Percentiles rank a stretch among this genome's conserved stretches.
Conservation (phyloP, 1,140 invertebrate genomes). For the Tetragnatha versicolor region DNA sequence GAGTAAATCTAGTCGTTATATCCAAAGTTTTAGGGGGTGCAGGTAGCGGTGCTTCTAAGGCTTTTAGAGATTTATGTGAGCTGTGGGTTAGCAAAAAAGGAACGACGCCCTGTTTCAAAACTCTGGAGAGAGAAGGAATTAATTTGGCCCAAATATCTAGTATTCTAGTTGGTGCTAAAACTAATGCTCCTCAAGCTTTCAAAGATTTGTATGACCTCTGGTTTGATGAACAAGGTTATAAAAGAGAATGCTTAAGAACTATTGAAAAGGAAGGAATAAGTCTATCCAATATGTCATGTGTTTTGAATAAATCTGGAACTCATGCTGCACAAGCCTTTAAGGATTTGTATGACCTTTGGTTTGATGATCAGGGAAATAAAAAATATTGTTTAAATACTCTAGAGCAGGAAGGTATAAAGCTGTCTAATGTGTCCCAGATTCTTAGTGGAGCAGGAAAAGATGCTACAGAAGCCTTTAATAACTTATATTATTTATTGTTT, state of each 20-base stretch:
- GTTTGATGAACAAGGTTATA: constrained; percentile 14
- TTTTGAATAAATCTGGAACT: background rate
- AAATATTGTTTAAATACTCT: constrained; percentile 16
- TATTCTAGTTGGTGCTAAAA: constrained; percentile 13
- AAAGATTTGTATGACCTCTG: constrained; percentile 6
- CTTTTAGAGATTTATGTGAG: constrained; percentile 4
- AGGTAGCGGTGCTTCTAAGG: background rate
- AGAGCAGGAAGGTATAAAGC: constrained; percentile 12
- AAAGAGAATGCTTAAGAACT: constrained; percentile 1
- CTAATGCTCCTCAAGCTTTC: constrained; percentile 7
- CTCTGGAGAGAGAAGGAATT: background rate
- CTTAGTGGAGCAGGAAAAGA: constrained; percentile 21
- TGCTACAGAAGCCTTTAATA: constrained; percentile 35
- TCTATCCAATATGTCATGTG: background rate
- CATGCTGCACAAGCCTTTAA: constrained; percentile 11
- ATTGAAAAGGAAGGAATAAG: constrained; percentile 1
- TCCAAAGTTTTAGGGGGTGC: constrained; percentile 7
- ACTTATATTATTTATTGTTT: constrained; percentile 22
- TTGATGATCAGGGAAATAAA: constrained; percentile 25
- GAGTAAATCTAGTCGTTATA: background rate
- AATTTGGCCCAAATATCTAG: constrained; percentile 1
- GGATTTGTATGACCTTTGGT: constrained; percentile 16
- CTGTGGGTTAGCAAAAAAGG: constrained; percentile 22
- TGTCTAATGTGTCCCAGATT: constrained; percentile 17
- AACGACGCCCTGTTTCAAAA: constrained; percentile 25